phyloP scores from a whole-genome alignment of 1,140 invertebrate species.

The Sinonovacula constricta region DNA sequence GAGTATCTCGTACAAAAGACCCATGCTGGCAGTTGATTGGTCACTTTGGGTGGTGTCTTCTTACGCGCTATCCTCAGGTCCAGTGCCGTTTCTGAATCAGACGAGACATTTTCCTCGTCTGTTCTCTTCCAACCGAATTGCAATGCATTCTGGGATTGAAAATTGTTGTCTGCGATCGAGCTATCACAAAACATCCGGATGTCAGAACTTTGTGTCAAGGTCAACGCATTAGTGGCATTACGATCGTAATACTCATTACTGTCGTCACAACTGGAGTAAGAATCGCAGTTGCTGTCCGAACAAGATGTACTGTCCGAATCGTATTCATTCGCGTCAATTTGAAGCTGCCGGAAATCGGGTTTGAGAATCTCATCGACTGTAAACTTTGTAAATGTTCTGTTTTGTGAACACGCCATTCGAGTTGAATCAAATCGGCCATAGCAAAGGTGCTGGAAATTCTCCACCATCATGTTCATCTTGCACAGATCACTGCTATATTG shows the following conservation, averaged over 20 bases:
- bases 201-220: background rate
- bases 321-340: background rate
- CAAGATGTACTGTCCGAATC: slow-evolving; percentile 23
- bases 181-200: background rate
- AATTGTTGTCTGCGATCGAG: background rate
- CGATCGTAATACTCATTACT: background rate
- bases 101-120: slow-evolving; percentile 24
- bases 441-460: slow-evolving; percentile 20
- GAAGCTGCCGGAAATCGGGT: slow-evolving; percentile 3
- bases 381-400: slow-evolving; percentile 31
- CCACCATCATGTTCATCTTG: slow-evolving; percentile 28
- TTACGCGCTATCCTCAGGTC: slow-evolving; percentile 27
- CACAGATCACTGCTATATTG: no score
- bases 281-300: slow-evolving; percentile 26
- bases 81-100: slow-evolving; percentile 30
- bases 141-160: no score
- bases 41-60: slow-evolving; percentile 5
- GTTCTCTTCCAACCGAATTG: background rate
- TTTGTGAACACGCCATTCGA: background rate
- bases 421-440: slow-evolving; percentile 9
- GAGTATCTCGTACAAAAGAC: slow-evolving; percentile 51
- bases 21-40: slow-evolving; percentile 29
- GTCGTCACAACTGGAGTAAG: slow-evolving; percentile 38
- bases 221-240: background rate
- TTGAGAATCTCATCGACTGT: slow-evolving; percentile 27